Percentiles rank a stretch among this genome's conserved stretches.
phyloP scores from a whole-genome alignment of 2,113 vertebrate genomes.

The Oceanites oceanicus region DNA sequence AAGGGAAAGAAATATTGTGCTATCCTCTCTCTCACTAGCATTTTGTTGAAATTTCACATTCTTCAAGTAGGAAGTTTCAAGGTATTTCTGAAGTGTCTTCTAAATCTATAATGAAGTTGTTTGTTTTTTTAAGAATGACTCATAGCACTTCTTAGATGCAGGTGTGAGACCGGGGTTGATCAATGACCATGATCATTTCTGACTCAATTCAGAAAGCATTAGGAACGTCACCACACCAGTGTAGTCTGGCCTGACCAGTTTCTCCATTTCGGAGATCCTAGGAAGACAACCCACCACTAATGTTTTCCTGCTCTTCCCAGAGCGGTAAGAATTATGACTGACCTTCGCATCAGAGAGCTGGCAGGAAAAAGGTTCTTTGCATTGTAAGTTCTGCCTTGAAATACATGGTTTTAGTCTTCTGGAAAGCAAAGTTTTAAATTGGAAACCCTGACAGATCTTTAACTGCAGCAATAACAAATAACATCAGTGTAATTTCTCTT shows the following conservation, averaged over 20 bases:
- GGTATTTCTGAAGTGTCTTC: not conserved
- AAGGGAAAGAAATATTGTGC: not conserved
- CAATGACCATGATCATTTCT: not conserved
- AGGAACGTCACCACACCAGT: not conserved
- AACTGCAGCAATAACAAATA: not conserved
- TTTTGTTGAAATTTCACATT: not conserved
- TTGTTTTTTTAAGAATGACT: not conserved
- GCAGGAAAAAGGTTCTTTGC: not conserved
- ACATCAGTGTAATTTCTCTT: constrained; percentile 8
- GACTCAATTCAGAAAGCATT: not conserved
- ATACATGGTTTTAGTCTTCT: not conserved
- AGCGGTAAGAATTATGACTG: not conserved
- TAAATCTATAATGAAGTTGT: not conserved
- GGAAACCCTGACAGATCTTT: constrained; percentile 12
- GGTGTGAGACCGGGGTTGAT: not conserved
- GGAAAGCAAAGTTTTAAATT: constrained; percentile 18
- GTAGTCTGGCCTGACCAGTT: not conserved
- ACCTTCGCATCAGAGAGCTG: not conserved
- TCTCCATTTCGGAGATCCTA: not conserved
- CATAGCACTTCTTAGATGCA: not conserved
- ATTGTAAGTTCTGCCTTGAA: not conserved
- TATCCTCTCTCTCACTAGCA: not conserved
- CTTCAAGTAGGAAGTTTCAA: not conserved
- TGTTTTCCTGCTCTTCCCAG: not conserved
- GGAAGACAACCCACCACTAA: not conserved